Evolutionary conservation across 2,113 vertebrate genomes (phyloP), one percentile per base, ranked within the genome.

Genomic region (Clarias magur): DNA sequence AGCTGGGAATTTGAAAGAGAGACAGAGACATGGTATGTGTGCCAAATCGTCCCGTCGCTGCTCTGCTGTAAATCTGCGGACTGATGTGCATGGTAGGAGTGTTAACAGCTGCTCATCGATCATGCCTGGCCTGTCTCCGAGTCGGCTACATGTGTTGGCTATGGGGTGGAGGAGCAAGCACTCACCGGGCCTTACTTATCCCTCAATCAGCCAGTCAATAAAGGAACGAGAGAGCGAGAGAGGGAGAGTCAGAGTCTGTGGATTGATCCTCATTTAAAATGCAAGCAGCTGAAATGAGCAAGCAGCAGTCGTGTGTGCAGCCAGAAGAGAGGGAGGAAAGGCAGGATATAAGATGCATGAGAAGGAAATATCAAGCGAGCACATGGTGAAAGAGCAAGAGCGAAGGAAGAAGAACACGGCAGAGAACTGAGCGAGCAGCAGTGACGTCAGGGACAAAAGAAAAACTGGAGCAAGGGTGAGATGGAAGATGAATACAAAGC

Each of bases 81-180:
- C 82, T 88, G 88, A 91, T 90, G 88, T 85, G 78, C 56, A 68
- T 63, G 72, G 79, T 90, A 42, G 86, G 81, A 83, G 85, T 73
- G 68, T 87, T 89, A 89, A 90, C 87, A 86, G 84, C 84, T 53
- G 84, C 59, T 65, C 88, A 91, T 91, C 86, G 68, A 91, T 90
- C 87, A 91, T 38, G 48, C 73, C 54, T 42, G 65, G 85, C 42
- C 57, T 56, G 25, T 85, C 86, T 88, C 38, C 65, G 84, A 90
- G 60, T 83, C 70, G 70, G 80, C 38, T 86, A 68, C 62, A 75
- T 86, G 70, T 79, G 84, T 76, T 62, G 42, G 68, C n/a, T 63
- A 27, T 85, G 59, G 68, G 42, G 42, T 87, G 82, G 85, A 80
- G 85, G 73, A 73, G 65, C 53, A 48, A 78, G 54, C 84, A 73